Evolutionary conservation across 2,888 invertebrate genomes (phyloP).

Genomic region (Lasius fuliginosus): DNA sequence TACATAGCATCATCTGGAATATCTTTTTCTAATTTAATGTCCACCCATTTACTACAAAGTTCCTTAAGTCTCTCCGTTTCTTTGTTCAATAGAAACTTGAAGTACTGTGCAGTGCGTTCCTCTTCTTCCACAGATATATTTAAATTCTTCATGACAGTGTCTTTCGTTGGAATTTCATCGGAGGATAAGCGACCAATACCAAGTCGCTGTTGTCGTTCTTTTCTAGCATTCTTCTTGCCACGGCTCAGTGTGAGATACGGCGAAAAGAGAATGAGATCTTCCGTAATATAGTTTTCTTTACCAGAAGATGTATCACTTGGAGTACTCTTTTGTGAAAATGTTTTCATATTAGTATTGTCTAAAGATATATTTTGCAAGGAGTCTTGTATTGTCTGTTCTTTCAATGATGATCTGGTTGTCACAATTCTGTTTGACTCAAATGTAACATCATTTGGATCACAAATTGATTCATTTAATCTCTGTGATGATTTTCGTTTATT

Average conservation of each 20-base stretch:
- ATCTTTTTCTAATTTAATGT: slow-evolving; percentile 84
- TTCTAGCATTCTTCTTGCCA: slow-evolving; percentile 88
- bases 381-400: slow-evolving; percentile 40
- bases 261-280: slow-evolving; percentile 72
- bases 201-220: slow-evolving; percentile 84
- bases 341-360: not conserved
- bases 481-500: not conserved
- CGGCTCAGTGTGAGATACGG: slow-evolving; percentile 89
- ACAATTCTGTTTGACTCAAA: slow-evolving; percentile 47
- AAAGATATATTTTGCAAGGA: not conserved
- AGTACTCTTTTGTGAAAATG: not conserved
- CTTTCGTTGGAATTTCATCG: slow-evolving; percentile 79
- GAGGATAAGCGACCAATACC: slow-evolving; percentile 63
- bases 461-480: not conserved
- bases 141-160: slow-evolving; percentile 78
- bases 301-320: not conserved
- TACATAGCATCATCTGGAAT: slow-evolving; percentile 88
- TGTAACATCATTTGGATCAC: not conserved
- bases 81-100: slow-evolving; percentile 86
- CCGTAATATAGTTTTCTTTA: not conserved
- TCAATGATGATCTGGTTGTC: slow-evolving; percentile 56
- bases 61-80: slow-evolving; percentile 88
- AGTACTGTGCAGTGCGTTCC: slow-evolving; percentile 85
- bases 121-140: slow-evolving; percentile 82
- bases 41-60: slow-evolving; percentile 88